A percentile compares a stretch with the other conserved stretches of the same genome.
Conservation (phyloP, 37 sponge, comb jelly and placozoan species). For the Eunapius fragilis region DNA sequence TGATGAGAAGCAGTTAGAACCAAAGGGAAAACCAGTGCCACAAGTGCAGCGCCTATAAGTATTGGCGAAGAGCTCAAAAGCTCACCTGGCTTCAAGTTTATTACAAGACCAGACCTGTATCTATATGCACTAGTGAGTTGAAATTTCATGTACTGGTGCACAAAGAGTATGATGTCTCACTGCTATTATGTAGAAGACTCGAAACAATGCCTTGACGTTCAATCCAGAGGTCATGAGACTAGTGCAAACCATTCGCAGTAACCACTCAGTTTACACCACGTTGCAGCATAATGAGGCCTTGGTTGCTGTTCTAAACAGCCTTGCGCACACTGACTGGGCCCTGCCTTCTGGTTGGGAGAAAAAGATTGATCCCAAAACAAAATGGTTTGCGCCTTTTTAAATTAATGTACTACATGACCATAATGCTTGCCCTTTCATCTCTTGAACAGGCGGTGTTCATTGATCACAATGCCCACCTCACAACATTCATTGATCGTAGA, state of each 20-base stretch:
- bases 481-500: constrained; percentile 85
- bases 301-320: constrained; percentile 62
- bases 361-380: constrained; percentile 35
- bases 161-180: neutral
- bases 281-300: constrained; percentile 49
- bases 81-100: constrained; percentile 56
- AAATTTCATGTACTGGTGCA: too few relatives aligned
- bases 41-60: neutral
- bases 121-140: constrained; percentile 48
- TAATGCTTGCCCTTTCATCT: neutral
- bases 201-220: constrained; percentile 21
- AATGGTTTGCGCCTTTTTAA: constrained; percentile 2
- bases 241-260: constrained; percentile 61
- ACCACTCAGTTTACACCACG: constrained; percentile 37
- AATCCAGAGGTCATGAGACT: constrained; percentile 36
- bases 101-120: constrained; percentile 72
- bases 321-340: constrained; percentile 69
- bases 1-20: neutral
- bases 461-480: constrained; percentile 67
- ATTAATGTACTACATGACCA: neutral
- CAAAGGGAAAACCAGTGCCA: neutral
- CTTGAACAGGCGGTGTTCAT: constrained; percentile 45
- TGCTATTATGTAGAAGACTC: constrained; percentile 16
- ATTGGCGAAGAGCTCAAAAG: constrained; percentile 35
- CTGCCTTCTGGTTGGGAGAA: constrained; percentile 77